Percentiles rank a stretch among this genome's conserved stretches.
phyloP scores from a whole-genome alignment of 2,113 vertebrate genomes.

The Apodemus speciosus region DNA sequence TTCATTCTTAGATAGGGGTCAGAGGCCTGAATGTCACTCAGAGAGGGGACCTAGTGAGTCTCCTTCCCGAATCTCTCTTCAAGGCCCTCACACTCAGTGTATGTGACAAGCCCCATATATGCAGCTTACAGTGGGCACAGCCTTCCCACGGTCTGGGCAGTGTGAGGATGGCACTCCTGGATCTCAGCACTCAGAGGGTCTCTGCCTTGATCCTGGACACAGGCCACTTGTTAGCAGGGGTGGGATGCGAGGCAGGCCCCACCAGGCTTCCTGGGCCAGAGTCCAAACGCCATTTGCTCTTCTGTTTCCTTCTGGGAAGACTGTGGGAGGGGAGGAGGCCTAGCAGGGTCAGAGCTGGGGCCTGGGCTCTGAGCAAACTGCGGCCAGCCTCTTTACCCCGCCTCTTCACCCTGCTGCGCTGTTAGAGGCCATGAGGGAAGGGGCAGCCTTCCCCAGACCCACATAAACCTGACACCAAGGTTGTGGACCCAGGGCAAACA shows the following conservation, averaged over 20 bases:
- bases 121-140: not conserved
- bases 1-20: not conserved
- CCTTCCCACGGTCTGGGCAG: not conserved
- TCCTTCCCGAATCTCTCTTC: fast-evolving
- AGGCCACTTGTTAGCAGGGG: not conserved
- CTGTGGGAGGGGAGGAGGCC: not conserved
- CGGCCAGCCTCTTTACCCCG: not conserved
- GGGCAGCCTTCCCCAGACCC: not conserved
- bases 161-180: fast-evolving
- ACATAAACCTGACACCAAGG: not conserved
- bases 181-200: fast-evolving
- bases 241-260: not conserved
- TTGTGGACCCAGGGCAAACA: not conserved
- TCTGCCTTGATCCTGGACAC: not conserved
- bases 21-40: too few relatives aligned
- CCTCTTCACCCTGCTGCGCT: not conserved
- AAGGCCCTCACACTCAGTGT: fast-evolving
- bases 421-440: not conserved
- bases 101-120: fast-evolving
- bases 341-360: not conserved
- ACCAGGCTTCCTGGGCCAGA: not conserved
- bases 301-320: conserved; percentile 23
- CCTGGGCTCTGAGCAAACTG: conserved; percentile 28
- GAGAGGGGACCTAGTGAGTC: fast-evolving
- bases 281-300: conserved; percentile 31